Percentiles rank a stretch among this genome's conserved stretches.
phyloP scores from a whole-genome alignment of 2,888 invertebrate species.

The Gastrophysa polygoni region DNA sequence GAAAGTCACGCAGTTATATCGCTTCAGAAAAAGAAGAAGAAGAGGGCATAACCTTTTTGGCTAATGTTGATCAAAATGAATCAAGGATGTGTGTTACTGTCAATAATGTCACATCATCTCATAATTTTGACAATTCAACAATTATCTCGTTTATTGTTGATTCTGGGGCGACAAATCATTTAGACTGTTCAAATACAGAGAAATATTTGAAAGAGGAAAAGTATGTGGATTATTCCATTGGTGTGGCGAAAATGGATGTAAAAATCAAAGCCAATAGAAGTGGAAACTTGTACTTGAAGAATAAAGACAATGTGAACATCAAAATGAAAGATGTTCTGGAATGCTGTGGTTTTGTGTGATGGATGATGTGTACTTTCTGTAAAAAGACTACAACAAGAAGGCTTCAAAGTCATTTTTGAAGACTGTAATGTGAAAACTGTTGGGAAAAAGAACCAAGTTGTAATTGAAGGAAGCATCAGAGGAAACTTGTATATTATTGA shows the following conservation, averaged over 20 bases:
- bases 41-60: background rate
- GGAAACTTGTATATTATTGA: background rate
- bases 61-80: background rate
- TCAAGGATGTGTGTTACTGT: too few relatives aligned
- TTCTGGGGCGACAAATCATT: slow-evolving; percentile 3
- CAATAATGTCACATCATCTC: background rate
- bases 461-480: background rate
- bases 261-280: background rate
- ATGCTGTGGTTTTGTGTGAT: background rate
- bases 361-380: slow-evolving; percentile 2
- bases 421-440: background rate
- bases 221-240: background rate
- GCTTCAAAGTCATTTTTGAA: background rate
- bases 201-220: background rate
- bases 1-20: background rate
- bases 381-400: background rate
- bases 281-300: background rate
- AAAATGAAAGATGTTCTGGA: background rate
- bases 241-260: background rate
- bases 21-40: background rate
- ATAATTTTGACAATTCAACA: background rate
- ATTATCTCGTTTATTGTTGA: background rate
- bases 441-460: too few relatives aligned
- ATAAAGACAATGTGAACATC: background rate
- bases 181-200: background rate